Evolutionary conservation across 2,113 vertebrate species (phyloP), one percentile per base, ranked within the genome.

Genomic region (Seriola rivoliana): DNA sequence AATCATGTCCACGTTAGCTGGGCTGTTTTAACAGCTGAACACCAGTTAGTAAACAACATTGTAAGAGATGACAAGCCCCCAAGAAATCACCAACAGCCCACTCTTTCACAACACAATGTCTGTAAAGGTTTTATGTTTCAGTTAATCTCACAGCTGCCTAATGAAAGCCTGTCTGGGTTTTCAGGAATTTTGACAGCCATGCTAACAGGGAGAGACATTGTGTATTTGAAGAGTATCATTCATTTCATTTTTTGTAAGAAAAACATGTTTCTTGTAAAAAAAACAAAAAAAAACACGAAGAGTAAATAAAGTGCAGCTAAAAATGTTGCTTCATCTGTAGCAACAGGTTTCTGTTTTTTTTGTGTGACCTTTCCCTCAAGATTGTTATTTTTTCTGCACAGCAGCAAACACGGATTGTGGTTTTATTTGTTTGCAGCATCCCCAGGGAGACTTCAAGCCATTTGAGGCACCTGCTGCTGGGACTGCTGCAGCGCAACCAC

Each of bases 401-500:
- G 48, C 13, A 60, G 29, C 42, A 32, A 52, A 72, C 21, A 42
- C n/a, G 81, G 38, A 70, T 60, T 42, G 8, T 32, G 16, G 34
- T 17, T 1, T 85, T 60, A 23, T 74, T 69, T 77, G 14, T 71
- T 75, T 80, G 4, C 92, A 99, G 98, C 91, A 99, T 99, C 90
- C 98, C 98, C 59, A 96, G 98, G 91, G 98, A 99, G 94, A 99
- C 98, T 0, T 99, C 98, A 0, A 92, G 91, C 65, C 96, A 98
- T 58, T 91, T 99, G 88, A 95, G 97, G 78, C 97, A 98, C 75
- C 95, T 99, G 83, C 95, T 99, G 46, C 93, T 97, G 78, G 96
- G 97, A 12, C 95, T 99, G 63, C 78, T 99, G 76, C 97, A 97
- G 92, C 96, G 98, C 6, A 99, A 96, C 88, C 96, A 97, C 65